Percentiles rank a stretch among this genome's conserved stretches.
These are phyloP conservation scores for Aldrovandia affinis DNA, from an alignment of 2,797 vertebrate genomes.

Conservation along the genomic window DNA sequence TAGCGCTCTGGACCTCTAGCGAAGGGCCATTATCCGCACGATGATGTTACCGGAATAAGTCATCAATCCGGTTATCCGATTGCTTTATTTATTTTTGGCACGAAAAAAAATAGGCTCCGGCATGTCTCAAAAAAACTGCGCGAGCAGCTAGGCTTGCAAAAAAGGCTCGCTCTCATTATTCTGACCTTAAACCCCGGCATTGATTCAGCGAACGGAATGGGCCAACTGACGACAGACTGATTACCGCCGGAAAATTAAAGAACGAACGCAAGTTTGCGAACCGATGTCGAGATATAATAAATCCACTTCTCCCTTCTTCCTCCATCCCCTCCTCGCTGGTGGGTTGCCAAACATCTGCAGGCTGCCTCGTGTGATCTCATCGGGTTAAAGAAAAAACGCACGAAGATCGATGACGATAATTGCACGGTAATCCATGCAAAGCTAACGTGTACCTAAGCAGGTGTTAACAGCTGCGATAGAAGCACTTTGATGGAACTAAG, in stretches of 20 bases:
- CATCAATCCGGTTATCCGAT: background rate
- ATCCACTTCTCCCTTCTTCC: constrained; percentile 32
- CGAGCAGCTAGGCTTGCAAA: constrained; percentile 20
- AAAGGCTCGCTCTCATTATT: background rate
- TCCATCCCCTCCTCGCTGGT: constrained; percentile 58
- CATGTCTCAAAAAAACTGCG: background rate
- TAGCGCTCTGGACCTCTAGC: background rate
- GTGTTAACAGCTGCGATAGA: constrained; percentile 66
- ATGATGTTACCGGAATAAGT: background rate
- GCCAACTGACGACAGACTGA: constrained; percentile 4
- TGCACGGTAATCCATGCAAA: constrained; percentile 71
- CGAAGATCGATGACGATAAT: constrained; percentile 71
- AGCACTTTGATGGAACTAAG: constrained; percentile 5
- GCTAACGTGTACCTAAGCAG: constrained; percentile 75
- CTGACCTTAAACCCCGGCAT: background rate
- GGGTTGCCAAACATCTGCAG: constrained; percentile 68
- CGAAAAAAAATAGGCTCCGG: background rate
- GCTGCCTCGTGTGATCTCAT: constrained; percentile 58
- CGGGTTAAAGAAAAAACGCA: constrained; percentile 50
- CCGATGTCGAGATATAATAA: constrained; percentile 8
- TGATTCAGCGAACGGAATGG: constrained; percentile 5
- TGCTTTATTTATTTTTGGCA: background rate
- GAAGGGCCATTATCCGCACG: background rate
- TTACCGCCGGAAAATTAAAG: constrained; percentile 1
- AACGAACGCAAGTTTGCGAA: constrained; percentile 3